These are phyloP conservation scores for Troglohyphantes excavatus DNA, from an alignment of 2,888 invertebrate genomes.

Conservation along the genomic window DNA sequence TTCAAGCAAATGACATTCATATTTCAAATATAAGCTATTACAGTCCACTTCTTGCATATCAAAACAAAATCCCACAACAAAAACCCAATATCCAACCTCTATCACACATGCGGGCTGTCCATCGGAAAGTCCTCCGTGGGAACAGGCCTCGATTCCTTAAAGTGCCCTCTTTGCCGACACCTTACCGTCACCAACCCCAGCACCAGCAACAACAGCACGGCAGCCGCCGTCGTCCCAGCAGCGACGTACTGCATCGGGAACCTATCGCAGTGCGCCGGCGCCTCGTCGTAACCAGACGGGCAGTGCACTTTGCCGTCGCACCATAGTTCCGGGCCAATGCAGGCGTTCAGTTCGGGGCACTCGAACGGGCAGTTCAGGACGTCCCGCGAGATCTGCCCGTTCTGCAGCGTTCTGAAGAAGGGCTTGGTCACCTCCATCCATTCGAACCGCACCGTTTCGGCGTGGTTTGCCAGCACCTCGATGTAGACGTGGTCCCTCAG, in stretches of 20 bases:
- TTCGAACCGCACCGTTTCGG: constrained; percentile 73
- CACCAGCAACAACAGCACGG: constrained; percentile 47
- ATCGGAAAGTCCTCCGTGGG: constrained; percentile 78
- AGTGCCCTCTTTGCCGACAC: constrained; percentile 59
- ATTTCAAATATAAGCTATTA: no score
- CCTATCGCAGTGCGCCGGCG: constrained; percentile 83
- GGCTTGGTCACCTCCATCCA: constrained; percentile 79
- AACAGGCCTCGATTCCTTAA: constrained; percentile 75
- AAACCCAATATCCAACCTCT: not conserved
- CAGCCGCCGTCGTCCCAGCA: constrained; percentile 62
- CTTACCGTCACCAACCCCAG: constrained; percentile 58
- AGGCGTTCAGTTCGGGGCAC: constrained; percentile 91
- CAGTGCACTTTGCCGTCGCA: constrained; percentile 91
- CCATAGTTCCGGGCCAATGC: constrained; percentile 90
- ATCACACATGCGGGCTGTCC: constrained; percentile 76
- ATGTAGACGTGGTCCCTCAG: constrained; percentile 83
- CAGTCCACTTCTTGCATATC: no score
- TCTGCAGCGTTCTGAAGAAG: constrained; percentile 76
- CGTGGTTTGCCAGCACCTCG: constrained; percentile 76
- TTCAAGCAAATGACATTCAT: no score
- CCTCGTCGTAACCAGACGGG: constrained; percentile 89
- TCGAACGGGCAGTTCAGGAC: constrained; percentile 87
- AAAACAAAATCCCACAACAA: not conserved
- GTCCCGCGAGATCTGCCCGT: constrained; percentile 79
- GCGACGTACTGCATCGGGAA: constrained; percentile 77